Evolutionary conservation across 2,888 invertebrate genomes (phyloP).

Genomic region (Lithophane socia): DNA sequence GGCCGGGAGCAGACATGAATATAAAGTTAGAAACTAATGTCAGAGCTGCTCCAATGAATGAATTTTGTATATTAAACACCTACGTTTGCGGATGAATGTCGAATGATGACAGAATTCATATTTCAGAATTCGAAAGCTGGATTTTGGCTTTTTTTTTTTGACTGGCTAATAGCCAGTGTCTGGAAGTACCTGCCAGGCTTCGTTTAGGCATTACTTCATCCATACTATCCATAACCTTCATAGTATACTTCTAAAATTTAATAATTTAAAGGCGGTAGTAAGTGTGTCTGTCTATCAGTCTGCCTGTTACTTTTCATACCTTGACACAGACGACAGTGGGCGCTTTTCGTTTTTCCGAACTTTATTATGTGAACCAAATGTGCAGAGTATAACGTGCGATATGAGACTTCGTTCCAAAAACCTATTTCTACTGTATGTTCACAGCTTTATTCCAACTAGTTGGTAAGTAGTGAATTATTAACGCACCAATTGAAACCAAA

Average conservation of each 20-base stretch:
- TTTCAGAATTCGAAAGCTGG: neutral
- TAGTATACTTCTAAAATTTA: neutral
- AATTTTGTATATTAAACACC: neutral
- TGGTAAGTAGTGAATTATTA: slow-evolving; percentile 28
- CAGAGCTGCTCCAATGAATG: neutral
- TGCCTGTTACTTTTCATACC: neutral
- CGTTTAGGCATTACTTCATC: neutral
- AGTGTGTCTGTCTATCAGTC: neutral
- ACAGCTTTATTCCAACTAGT: slow-evolving; percentile 38
- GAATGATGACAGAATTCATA: neutral
- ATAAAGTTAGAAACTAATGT: slow-evolving; percentile 21
- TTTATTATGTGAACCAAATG: too few relatives aligned
- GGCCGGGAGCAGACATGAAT: slow-evolving; percentile 32
- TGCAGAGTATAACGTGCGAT: too few relatives aligned
- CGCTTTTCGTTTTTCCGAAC: too few relatives aligned
- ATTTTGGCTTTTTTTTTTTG: too few relatives aligned
- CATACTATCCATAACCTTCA: neutral
- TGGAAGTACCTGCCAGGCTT: neutral
- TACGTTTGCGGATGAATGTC: neutral
- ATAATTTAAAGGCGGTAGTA: neutral
- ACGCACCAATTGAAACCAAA: slow-evolving; percentile 51
- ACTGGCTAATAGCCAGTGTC: too few relatives aligned
- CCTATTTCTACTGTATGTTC: neutral
- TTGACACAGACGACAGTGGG: neutral
- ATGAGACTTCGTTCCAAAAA: neutral